Evolutionary conservation across 2,797 vertebrate species (phyloP).

Genomic region (Oryzias dopingdopingensis): DNA sequence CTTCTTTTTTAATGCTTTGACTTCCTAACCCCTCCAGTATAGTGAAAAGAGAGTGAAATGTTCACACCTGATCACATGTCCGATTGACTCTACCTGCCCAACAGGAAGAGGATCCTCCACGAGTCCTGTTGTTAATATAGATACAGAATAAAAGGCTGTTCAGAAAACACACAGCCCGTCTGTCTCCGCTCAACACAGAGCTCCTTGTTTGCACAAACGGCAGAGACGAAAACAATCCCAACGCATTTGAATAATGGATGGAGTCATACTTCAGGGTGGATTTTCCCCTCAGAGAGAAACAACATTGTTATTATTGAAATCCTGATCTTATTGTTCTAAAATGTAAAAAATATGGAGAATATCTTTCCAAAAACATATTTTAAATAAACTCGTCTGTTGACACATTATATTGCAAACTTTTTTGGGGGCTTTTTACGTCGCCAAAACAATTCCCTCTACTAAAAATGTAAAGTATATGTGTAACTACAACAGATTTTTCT

Average conservation of each 20-base stretch:
- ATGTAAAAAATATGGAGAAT: not conserved
- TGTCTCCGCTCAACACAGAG: constrained; percentile 20
- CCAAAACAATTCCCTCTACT: no score
- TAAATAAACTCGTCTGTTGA: not conserved
- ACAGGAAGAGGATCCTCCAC: no score
- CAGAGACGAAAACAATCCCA: constrained; percentile 25
- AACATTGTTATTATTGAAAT: constrained; percentile 10
- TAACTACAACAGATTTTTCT: no score
- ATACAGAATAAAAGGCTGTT: not conserved
- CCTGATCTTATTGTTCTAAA: not conserved
- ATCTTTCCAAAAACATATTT: not conserved
- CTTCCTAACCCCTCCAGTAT: no score
- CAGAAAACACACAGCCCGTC: constrained; percentile 5
- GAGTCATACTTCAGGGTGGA: constrained; percentile 26
- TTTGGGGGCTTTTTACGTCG: no score
- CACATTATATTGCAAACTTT: not conserved
- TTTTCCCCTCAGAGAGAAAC: constrained; percentile 28
- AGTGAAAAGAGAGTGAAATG: constrained; percentile 6
- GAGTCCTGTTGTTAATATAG: not conserved
- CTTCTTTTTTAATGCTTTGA: constrained; percentile 1
- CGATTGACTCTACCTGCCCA: not conserved
- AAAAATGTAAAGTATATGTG: no score
- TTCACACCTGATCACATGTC: constrained; percentile 3
- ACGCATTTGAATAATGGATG: constrained; percentile 47
- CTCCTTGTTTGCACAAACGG: constrained; percentile 29